These are phyloP conservation scores for Genyomyrus donnyi DNA, from an alignment of 2,113 vertebrate genomes.

Conservation along the genomic window DNA sequence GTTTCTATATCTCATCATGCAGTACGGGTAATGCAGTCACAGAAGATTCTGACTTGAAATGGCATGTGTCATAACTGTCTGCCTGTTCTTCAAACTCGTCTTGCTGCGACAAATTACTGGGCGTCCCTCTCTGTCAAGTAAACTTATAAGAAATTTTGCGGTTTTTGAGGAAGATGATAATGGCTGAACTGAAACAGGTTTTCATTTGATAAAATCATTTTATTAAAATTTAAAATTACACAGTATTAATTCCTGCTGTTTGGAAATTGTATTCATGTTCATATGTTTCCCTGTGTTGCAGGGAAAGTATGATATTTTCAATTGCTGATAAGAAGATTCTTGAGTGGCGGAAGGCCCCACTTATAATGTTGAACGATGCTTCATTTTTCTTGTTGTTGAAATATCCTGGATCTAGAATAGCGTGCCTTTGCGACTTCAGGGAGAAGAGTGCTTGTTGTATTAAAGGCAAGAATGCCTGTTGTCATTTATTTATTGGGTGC, in stretches of 20 bases:
- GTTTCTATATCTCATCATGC: conserved; percentile 1
- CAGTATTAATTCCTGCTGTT: background rate
- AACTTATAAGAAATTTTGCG: background rate
- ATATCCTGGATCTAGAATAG: background rate
- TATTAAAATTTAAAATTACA: background rate
- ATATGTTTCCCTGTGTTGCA: background rate
- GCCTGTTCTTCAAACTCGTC: background rate
- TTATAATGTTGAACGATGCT: background rate
- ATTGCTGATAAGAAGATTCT: background rate
- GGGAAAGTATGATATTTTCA: background rate
- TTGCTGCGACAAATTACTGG: background rate
- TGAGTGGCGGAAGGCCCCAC: background rate
- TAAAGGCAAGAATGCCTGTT: background rate
- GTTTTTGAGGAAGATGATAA: background rate
- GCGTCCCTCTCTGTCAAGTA: background rate
- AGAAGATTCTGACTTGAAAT: conserved; percentile 1
- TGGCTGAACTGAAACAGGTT: background rate
- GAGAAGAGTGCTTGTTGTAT: background rate
- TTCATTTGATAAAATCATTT: background rate
- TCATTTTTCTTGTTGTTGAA: background rate
- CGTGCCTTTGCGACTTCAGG: background rate
- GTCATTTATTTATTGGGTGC: background rate
- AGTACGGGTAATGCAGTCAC: background rate
- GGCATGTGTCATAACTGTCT: background rate
- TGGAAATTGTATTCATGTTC: background rate